Conservation (phyloP, 2,797 vertebrate genomes). For the Tarsius wallacei region DNA sequence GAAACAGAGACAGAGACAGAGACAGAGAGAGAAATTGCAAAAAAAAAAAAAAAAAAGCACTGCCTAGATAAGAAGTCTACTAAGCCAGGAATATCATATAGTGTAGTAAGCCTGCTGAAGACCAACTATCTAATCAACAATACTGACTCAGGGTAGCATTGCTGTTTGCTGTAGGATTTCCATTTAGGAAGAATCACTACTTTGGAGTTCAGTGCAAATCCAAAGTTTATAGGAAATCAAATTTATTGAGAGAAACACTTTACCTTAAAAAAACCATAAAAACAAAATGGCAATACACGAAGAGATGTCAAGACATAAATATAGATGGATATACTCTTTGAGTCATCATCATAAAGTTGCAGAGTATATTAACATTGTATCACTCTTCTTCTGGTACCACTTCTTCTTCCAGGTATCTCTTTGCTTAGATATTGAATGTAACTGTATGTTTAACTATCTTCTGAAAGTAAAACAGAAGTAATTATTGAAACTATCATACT, state of each 20-base stretch:
- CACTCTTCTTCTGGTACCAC: not conserved
- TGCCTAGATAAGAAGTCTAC: not conserved
- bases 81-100: not conserved
- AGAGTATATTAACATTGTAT: not conserved
- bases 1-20: not conserved
- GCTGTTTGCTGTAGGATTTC: not conserved
- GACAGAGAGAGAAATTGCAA: not conserved
- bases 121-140: not conserved
- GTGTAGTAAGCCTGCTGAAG: not conserved
- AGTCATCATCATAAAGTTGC: not conserved
- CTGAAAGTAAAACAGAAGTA: slow-evolving; percentile 60
- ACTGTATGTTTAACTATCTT: slow-evolving; percentile 50
- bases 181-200: not conserved
- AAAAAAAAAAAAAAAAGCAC: too few species aligned
- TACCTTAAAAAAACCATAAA: slow-evolving; percentile 21
- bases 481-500: slow-evolving; percentile 51
- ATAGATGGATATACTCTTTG: not conserved
- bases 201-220: not conserved
- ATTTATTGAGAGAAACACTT: slow-evolving; percentile 19
- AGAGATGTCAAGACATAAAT: not conserved
- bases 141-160: not conserved
- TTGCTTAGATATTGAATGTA: slow-evolving; percentile 51
- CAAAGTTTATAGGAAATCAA: not conserved
- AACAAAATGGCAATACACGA: slow-evolving; percentile 12
- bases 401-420: not conserved